These are phyloP conservation scores for Coecobrya sp. DNA, from an alignment of 2,888 invertebrate species.

Conservation along the genomic window DNA sequence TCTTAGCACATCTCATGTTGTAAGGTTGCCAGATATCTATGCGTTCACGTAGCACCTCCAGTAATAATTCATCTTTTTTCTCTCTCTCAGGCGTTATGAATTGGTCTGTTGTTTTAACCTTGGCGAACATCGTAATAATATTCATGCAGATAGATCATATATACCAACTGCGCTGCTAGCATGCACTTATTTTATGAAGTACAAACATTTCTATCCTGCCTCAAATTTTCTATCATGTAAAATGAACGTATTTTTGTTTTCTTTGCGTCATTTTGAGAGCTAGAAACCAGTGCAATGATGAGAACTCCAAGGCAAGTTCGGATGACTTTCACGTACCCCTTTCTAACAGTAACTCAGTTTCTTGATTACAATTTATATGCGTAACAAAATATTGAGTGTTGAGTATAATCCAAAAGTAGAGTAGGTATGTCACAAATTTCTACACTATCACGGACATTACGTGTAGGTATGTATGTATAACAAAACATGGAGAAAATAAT, in stretches of 20 bases:
- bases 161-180: background rate
- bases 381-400: slow-evolving; percentile 19
- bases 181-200: background rate
- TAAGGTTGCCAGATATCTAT: slow-evolving; percentile 46
- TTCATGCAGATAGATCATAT: slow-evolving; percentile 35
- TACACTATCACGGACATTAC: background rate
- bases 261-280: slow-evolving; percentile 1
- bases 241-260: slow-evolving; percentile 10
- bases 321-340: slow-evolving; percentile 5
- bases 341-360: slow-evolving; percentile 5
- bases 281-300: slow-evolving; percentile 21
- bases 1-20: background rate
- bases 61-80: slow-evolving; percentile 65
- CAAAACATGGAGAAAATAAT: slow-evolving; percentile 32
- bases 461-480: background rate
- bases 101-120: slow-evolving; percentile 77
- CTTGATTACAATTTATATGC: slow-evolving; percentile 17
- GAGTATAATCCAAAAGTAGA: slow-evolving; percentile 22
- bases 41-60: slow-evolving; percentile 51
- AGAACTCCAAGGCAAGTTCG: slow-evolving; percentile 29
- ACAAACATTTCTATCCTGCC: background rate
- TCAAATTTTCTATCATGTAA: background rate
- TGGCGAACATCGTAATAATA: slow-evolving; percentile 63
- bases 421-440: background rate
- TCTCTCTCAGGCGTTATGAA: slow-evolving; percentile 14